phyloP scores from a whole-genome alignment of 1,140 invertebrate species.

The Zaprionus ornatus region DNA sequence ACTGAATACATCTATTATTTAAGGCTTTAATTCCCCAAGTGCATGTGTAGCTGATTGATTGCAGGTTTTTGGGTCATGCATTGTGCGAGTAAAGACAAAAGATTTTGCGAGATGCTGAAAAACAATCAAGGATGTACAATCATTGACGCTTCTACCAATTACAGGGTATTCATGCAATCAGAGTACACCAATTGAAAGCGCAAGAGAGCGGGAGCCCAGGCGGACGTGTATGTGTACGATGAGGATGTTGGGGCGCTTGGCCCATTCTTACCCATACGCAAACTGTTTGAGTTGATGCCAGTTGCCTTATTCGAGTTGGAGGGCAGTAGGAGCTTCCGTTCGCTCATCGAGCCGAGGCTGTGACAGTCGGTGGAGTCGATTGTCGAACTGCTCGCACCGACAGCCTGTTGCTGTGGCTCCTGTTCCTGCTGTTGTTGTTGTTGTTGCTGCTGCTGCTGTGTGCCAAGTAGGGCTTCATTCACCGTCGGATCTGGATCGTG shows the following conservation, averaged over 20 bases:
- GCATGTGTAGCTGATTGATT: background rate
- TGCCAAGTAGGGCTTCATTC: constrained; percentile 74
- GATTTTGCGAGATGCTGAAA: background rate
- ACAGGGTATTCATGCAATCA: constrained; percentile 25
- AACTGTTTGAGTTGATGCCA: constrained; percentile 62
- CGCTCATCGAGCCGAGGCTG: constrained; percentile 77
- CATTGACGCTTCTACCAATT: background rate
- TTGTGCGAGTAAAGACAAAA: constrained; percentile 20
- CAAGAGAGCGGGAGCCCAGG: background rate
- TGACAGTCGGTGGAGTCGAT: constrained; percentile 79
- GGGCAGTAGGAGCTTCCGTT: constrained; percentile 74
- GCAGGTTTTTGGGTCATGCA: constrained; percentile 23
- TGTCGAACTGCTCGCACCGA: constrained; percentile 79
- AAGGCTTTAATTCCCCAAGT: background rate
- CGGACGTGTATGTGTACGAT: constrained; percentile 3
- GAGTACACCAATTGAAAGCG: constrained; percentile 24
- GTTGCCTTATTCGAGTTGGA: constrained; percentile 43
- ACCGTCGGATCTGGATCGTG: constrained; percentile 81
- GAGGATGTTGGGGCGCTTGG: constrained; percentile 9
- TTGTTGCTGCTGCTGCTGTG: constrained; percentile 51
- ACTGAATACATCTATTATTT: background rate
- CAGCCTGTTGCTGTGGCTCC: constrained; percentile 58
- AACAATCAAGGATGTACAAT: constrained; percentile 3
- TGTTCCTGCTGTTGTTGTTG: constrained; percentile 39
- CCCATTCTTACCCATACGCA: constrained; percentile 77